Percentiles rank a stretch among this genome's conserved stretches.
Evolutionary conservation across 2,113 vertebrate genomes (phyloP).

Genomic region (Hipposideros armiger): DNA sequence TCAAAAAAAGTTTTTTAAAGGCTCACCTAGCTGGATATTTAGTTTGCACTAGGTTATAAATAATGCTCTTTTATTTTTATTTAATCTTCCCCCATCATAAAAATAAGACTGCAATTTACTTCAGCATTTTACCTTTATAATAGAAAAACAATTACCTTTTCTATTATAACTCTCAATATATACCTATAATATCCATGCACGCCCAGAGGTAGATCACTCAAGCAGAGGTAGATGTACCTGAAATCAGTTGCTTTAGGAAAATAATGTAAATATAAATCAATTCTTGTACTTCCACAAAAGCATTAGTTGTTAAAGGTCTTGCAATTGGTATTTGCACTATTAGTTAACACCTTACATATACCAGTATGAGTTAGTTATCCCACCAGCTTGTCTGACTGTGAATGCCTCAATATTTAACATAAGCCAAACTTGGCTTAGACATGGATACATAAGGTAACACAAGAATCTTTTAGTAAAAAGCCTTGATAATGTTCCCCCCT

Average conservation of each 20-base stretch:
- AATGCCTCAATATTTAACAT: slow-evolving; percentile 27
- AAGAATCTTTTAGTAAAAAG: neutral
- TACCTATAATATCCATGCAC: neutral
- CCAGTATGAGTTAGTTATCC: neutral
- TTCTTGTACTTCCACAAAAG: neutral
- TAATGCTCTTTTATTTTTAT: slow-evolving; percentile 51
- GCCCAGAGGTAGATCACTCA: neutral
- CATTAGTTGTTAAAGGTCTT: neutral
- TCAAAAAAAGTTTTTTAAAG: neutral
- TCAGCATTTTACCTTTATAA: neutral
- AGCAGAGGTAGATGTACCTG: neutral
- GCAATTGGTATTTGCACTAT: neutral
- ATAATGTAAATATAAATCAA: neutral
- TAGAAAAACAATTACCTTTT: slow-evolving; percentile 42
- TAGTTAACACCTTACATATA: neutral
- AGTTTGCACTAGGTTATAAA: slow-evolving; percentile 73
- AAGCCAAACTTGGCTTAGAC: slow-evolving; percentile 5
- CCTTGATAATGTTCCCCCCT: neutral
- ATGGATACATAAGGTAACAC: neutral
- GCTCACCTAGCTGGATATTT: neutral
- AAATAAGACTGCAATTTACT: slow-evolving; percentile 50
- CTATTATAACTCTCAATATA: neutral
- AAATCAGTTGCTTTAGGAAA: slow-evolving; percentile 41
- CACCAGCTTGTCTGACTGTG: neutral
- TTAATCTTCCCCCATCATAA: slow-evolving; percentile 55